Percentiles rank a stretch among this genome's conserved stretches.
phyloP scores from a whole-genome alignment of 2,113 vertebrate genomes.

The Dipodomys spectabilis region DNA sequence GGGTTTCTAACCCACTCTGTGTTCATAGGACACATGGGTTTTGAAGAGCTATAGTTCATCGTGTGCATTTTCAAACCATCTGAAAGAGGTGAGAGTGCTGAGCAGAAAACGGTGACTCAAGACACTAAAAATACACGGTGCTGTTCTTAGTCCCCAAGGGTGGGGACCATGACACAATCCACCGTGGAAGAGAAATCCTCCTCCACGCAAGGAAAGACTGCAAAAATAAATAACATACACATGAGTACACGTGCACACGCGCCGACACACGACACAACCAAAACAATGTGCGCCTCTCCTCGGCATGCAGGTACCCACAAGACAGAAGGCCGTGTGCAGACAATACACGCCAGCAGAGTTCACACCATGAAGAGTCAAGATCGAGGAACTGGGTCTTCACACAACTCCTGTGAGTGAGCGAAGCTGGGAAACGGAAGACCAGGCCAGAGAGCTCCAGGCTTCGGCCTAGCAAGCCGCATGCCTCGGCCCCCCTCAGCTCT shows the following conservation, averaged over 20 bases:
- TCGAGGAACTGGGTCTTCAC: too few relatives aligned
- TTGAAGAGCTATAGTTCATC: background rate
- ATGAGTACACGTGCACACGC: background rate
- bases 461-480: background rate
- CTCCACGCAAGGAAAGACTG: background rate
- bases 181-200: background rate
- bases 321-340: background rate
- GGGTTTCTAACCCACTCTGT: background rate
- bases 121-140: background rate
- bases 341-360: background rate
- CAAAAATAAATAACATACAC: background rate
- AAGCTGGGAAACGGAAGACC: background rate
- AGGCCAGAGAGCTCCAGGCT: background rate
- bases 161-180: background rate
- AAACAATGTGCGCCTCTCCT: background rate
- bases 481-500: too few relatives aligned
- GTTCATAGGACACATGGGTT: background rate
- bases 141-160: too few relatives aligned
- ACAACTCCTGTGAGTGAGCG: background rate
- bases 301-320: too few relatives aligned
- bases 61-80: background rate
- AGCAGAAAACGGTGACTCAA: constrained; percentile 1
- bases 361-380: background rate
- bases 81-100: background rate
- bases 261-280: background rate